A percentile compares a stretch with the other conserved stretches of the same genome.
Conservation (phyloP, 2,113 vertebrate genomes). For the Poeciliopsis retropinna region DNA sequence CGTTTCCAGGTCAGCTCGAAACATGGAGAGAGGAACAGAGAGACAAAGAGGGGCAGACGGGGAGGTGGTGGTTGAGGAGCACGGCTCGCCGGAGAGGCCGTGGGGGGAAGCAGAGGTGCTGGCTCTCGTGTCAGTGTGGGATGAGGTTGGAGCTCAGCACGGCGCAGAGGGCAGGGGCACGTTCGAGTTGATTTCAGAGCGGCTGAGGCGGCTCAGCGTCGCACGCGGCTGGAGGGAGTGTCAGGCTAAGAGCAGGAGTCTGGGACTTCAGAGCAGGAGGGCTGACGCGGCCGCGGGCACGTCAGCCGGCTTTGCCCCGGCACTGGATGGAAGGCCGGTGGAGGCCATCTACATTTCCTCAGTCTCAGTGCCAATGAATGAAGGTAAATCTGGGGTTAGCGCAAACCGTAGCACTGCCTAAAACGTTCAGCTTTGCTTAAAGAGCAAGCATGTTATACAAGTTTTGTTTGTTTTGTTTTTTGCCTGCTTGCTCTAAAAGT, state of each 20-base stretch:
- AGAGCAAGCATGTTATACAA: not conserved
- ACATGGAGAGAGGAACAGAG: conserved; percentile 88
- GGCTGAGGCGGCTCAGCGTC: conserved; percentile 87
- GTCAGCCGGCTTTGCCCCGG: conserved; percentile 83
- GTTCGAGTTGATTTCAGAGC: conserved; percentile 89
- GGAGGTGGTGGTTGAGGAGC: conserved; percentile 68
- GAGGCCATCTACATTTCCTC: conserved; percentile 68
- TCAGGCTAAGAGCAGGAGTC: conserved; percentile 87
- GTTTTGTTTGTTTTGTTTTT: not conserved
- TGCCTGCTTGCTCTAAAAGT: conserved; percentile 2
- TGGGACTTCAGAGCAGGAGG: conserved; percentile 87
- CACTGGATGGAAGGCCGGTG: conserved; percentile 70
- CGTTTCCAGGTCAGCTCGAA: conserved; percentile 93
- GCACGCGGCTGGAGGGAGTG: conserved; percentile 90
- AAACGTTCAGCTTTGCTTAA: conserved; percentile 13
- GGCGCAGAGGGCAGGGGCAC: conserved; percentile 87
- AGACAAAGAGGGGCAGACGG: conserved; percentile 78
- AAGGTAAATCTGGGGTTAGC: conserved; percentile 72
- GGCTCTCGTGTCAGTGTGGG: conserved; percentile 88
- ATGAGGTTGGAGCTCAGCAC: conserved; percentile 86
- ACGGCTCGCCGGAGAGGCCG: conserved; percentile 56
- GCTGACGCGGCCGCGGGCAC: conserved; percentile 65
- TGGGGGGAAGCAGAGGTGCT: conserved; percentile 85
- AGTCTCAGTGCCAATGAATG: conserved; percentile 59
- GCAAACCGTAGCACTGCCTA: conserved; percentile 6